phyloP scores from a whole-genome alignment of 2,113 vertebrate species.

The Addax nasomaculatus region DNA sequence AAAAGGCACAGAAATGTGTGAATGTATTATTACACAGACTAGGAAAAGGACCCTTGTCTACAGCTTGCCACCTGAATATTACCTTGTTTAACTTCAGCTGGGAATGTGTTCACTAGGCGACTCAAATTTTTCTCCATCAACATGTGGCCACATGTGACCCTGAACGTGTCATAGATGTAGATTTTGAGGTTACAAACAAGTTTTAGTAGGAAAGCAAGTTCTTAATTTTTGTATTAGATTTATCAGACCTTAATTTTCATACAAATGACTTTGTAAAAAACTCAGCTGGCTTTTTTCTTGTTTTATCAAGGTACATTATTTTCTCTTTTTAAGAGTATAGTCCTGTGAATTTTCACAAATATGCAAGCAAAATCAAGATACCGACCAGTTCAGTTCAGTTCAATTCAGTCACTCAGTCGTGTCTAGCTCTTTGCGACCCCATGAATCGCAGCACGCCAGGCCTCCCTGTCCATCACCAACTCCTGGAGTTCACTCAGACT shows the following conservation, averaged over 20 bases:
- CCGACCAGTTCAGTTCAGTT: background rate
- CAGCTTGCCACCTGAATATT: background rate
- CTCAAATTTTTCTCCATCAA: background rate
- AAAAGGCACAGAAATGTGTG: background rate
- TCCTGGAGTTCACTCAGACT: too few species aligned
- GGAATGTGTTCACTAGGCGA: rapidly evolving
- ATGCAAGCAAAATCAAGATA: background rate
- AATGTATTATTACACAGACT: background rate
- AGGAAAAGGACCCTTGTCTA: background rate
- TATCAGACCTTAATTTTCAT: background rate
- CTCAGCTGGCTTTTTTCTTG: background rate
- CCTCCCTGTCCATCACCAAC: too few species aligned
- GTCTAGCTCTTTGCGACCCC: too few species aligned
- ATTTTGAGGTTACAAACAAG: background rate
- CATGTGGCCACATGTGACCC: too few species aligned
- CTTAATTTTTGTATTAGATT: background rate
- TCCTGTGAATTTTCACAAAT: background rate
- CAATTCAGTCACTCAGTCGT: too few species aligned
- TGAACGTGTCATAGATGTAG: background rate
- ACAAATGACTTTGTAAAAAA: background rate
- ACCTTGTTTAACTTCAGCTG: background rate
- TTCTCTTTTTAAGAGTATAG: background rate
- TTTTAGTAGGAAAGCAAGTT: background rate
- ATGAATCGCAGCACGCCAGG: too few species aligned
- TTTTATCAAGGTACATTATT: background rate